These are phyloP conservation scores for Nymphalis polychloros DNA, from an alignment of 2,888 invertebrate species.

Conservation along the genomic window DNA sequence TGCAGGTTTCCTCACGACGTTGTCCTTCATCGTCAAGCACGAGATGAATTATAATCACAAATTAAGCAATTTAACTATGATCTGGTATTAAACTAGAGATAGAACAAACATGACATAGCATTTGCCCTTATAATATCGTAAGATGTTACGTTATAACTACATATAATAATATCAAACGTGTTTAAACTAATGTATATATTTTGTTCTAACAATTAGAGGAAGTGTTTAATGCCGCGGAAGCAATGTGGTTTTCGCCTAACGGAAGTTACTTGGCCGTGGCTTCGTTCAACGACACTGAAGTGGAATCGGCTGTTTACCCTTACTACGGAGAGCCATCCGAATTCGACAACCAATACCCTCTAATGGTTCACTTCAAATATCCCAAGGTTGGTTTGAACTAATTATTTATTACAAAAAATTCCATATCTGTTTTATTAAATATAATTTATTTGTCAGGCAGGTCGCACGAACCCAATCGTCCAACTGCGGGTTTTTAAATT, in stretches of 20 bases:
- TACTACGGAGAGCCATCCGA: conserved; percentile 84
- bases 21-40: too few relatives aligned
- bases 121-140: too few relatives aligned
- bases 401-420: background rate
- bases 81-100: too few relatives aligned
- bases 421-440: conserved; percentile 4
- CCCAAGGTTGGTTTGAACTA: conserved; percentile 84
- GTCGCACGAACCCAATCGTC: conserved; percentile 87
- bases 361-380: conserved; percentile 85
- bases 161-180: background rate
- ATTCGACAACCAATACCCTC: conserved; percentile 84
- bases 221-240: conserved; percentile 85
- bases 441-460: conserved; percentile 78
- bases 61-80: too few relatives aligned
- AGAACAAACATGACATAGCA: too few relatives aligned
- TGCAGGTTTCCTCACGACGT: too few relatives aligned
- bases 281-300: conserved; percentile 86
- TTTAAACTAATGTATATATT: background rate
- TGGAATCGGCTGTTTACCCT: conserved; percentile 84
- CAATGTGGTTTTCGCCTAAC: conserved; percentile 90
- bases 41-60: too few relatives aligned
- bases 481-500: conserved; percentile 83
- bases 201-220: conserved; percentile 83
- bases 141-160: too few relatives aligned
- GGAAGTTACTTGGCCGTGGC: conserved; percentile 86